phyloP scores from a whole-genome alignment of 1,140 invertebrate species.

The Lamellibrachia luymesi region DNA sequence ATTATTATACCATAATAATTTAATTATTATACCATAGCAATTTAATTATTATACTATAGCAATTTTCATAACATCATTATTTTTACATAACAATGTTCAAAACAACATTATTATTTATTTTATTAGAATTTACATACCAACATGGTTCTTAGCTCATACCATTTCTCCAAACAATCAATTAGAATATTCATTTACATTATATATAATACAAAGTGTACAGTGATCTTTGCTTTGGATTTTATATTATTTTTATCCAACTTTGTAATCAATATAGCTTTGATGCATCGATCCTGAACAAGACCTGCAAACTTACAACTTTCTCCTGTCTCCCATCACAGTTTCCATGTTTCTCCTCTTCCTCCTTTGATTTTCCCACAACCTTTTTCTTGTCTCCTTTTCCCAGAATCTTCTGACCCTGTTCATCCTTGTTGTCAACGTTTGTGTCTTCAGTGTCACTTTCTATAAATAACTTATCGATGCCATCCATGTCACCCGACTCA shows the following conservation, averaged over 20 bases:
- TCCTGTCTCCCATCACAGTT: not conserved
- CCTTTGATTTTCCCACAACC: not conserved
- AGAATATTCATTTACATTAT: not conserved
- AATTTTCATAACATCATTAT: not conserved
- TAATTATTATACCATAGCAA: not conserved
- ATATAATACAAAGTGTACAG: not conserved
- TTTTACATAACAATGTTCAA: not conserved
- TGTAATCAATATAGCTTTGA: not conserved
- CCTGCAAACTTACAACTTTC: not conserved
- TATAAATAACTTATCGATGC: not conserved
- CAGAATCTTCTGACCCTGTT: not conserved
- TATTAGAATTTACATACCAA: not conserved
- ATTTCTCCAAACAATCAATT: not conserved
- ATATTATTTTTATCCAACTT: not conserved
- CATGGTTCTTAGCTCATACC: not conserved
- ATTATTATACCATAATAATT: not conserved
- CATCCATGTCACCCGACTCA: not conserved
- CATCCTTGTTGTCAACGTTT: not conserved
- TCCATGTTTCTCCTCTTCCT: constrained; percentile 12
- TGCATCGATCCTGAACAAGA: not conserved
- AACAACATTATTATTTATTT: not conserved
- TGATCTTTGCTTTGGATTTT: not conserved
- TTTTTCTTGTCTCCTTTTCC: constrained; percentile 15
- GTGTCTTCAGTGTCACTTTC: not conserved
- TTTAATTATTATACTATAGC: not conserved